Evolutionary conservation across 2,888 invertebrate species (phyloP).

Genomic region (Onchidella celtica): DNA sequence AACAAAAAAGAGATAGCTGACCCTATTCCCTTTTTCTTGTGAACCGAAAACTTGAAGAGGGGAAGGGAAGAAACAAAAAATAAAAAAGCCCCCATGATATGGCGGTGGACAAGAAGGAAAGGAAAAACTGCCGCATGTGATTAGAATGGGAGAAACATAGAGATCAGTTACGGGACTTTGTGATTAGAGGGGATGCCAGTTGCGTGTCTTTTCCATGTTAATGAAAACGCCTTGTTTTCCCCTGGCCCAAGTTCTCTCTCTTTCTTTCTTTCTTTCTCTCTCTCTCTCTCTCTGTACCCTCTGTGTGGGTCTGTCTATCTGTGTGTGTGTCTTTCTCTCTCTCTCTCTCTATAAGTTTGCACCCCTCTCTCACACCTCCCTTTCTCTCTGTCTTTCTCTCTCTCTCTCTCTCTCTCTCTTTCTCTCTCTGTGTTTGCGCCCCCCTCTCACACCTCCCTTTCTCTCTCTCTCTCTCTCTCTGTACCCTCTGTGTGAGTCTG

Average conservation of each 20-base stretch:
- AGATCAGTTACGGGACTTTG: constrained; percentile 34
- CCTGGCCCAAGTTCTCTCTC: background rate
- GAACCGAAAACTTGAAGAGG: too few species aligned
- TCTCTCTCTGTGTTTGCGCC: background rate
- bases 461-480: background rate
- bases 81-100: background rate
- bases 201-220: constrained; percentile 36
- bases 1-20: too few species aligned
- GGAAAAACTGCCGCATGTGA: constrained; percentile 29
- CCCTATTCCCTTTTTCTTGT: too few species aligned
- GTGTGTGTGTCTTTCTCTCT: background rate
- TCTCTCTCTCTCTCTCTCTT: constrained; percentile 7
- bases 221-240: constrained; percentile 7
- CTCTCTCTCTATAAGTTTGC: background rate
- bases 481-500: background rate
- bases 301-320: too few species aligned
- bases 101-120: constrained; percentile 2
- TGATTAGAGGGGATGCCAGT: constrained; percentile 29
- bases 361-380: background rate
- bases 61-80: background rate
- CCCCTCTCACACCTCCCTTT: background rate
- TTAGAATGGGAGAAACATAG: constrained; percentile 31
- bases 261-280: background rate
- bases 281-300: background rate
- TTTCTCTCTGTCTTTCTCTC: background rate